phyloP scores from a whole-genome alignment of 2,797 vertebrate species.

The Lepus townsendii region DNA sequence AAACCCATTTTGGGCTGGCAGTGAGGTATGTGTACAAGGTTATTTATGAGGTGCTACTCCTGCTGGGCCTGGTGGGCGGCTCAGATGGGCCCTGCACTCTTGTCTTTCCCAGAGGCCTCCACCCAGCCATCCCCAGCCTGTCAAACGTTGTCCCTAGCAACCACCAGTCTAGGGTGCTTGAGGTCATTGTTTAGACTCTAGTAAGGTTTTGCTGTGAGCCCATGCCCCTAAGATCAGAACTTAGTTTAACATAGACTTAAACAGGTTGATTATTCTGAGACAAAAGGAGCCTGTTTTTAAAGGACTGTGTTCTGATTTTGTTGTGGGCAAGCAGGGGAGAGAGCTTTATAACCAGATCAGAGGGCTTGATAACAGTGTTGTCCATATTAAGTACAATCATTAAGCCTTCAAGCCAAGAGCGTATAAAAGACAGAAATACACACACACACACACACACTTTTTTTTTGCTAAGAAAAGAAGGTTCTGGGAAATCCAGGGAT shows the following conservation, averaged over 20 bases:
- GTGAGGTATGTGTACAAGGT: not conserved
- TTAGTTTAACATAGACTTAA: not conserved
- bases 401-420: not conserved
- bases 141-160: not conserved
- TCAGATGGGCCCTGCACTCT: not conserved
- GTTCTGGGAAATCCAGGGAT: not conserved
- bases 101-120: constrained; percentile 11
- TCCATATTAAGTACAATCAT: not conserved
- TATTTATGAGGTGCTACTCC: constrained; percentile 68
- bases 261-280: not conserved
- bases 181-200: not conserved
- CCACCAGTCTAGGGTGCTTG: not conserved
- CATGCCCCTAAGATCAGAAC: constrained; percentile 17
- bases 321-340: not conserved
- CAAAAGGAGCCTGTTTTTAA: not conserved
- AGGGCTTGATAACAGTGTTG: not conserved
- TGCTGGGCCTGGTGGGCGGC: not conserved
- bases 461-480: constrained; percentile 39
- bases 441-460: too few relatives aligned
- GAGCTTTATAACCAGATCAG: not conserved
- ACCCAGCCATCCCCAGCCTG: not conserved
- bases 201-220: not conserved
- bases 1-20: constrained; percentile 37
- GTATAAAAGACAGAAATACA: too few relatives aligned
- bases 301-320: not conserved